Conservation (phyloP, 2,113 vertebrate species). For the Lophura nycthemera region DNA sequence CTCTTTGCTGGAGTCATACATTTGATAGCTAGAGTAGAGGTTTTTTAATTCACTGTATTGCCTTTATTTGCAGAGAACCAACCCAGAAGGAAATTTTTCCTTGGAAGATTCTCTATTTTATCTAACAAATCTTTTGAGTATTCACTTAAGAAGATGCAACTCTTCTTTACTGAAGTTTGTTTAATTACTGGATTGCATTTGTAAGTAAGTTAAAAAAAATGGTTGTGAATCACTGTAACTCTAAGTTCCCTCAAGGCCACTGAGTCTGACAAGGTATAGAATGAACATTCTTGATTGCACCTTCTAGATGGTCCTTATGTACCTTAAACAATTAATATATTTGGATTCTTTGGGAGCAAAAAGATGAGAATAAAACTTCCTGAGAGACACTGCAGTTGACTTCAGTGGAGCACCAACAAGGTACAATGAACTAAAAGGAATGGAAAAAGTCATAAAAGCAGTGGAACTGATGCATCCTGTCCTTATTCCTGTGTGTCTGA, state of each 20-base stretch:
- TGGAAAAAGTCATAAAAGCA: fast-evolving
- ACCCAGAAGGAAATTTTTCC: background rate
- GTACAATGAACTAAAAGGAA: background rate
- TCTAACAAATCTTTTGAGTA: background rate
- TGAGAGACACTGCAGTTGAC: background rate
- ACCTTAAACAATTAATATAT: background rate
- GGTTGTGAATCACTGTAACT: background rate
- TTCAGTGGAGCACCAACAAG: background rate
- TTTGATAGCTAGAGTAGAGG: conserved; percentile 33
- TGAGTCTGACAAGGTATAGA: background rate
- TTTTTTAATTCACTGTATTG: background rate
- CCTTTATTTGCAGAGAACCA: background rate
- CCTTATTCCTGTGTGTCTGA: fast-evolving
- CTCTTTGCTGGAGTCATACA: conserved; percentile 57
- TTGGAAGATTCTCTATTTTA: background rate
- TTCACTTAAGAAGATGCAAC: background rate
- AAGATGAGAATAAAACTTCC: background rate
- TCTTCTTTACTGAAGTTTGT: background rate
- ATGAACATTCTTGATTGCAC: background rate
- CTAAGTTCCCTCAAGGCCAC: background rate
- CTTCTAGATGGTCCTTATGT: background rate
- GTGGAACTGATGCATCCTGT: fast-evolving
- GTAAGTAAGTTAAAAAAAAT: background rate
- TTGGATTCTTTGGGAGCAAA: background rate
- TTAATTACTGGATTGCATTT: background rate